phyloP scores from a whole-genome alignment of 2,888 invertebrate species.

The Catotricha subobsoleta region DNA sequence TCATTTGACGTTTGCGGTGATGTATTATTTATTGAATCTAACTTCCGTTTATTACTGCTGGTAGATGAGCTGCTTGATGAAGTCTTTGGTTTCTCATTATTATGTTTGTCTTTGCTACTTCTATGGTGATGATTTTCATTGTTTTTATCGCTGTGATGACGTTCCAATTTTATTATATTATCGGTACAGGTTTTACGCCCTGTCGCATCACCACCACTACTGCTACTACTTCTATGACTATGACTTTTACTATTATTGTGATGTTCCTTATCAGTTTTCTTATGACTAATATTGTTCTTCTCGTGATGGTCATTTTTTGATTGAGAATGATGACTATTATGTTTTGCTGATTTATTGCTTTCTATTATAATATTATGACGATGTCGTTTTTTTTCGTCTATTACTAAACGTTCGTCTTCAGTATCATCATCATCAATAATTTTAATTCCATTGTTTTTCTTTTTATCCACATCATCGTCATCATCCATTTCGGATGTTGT shows the following conservation, averaged over 20 bases:
- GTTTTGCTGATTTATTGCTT: not conserved
- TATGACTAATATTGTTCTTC: not conserved
- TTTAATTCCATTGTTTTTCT: too few relatives aligned
- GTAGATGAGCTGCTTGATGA: not conserved
- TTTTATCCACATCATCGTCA: too few relatives aligned
- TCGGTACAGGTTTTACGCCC: too few relatives aligned
- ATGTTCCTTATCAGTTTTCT: not conserved
- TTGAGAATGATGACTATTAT: not conserved
- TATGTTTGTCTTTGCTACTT: not conserved
- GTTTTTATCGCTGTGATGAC: not conserved
- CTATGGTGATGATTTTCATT: not conserved
- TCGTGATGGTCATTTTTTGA: not conserved
- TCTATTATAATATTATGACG: not conserved
- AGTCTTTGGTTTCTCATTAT: not conserved
- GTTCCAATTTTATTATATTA: too few relatives aligned
- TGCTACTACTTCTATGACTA: not conserved
- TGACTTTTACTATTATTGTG: not conserved
- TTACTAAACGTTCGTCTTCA: not conserved
- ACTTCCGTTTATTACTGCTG: not conserved
- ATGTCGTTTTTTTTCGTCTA: not conserved
- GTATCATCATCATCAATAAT: too few relatives aligned
- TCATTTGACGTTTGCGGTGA: too few relatives aligned
- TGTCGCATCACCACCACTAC: too few relatives aligned
- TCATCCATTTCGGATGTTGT: too few relatives aligned
- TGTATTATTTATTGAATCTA: not conserved